Evolutionary conservation across 1,140 invertebrate species (phyloP).

Genomic region (Kradibia gibbosae): DNA sequence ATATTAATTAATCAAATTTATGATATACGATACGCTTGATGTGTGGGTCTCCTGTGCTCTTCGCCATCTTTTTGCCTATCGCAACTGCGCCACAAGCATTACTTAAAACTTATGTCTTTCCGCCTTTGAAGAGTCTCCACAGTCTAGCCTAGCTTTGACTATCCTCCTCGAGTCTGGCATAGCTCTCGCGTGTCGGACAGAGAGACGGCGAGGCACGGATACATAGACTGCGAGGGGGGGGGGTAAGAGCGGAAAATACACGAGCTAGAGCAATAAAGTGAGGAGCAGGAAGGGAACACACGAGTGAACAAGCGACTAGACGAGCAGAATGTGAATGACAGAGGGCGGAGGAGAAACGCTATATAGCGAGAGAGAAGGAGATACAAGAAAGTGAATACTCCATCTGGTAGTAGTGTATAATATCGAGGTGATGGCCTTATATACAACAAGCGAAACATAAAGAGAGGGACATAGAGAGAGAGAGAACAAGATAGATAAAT

Average conservation of each 20-base stretch:
- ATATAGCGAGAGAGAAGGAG: constrained; percentile 35
- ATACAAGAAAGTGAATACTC: constrained; percentile 52
- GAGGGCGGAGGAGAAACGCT: constrained; percentile 16
- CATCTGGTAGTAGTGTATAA: constrained; percentile 61
- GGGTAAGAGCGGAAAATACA: no score
- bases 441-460: constrained; percentile 15
- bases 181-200: not conserved
- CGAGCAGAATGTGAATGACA: constrained; percentile 37
- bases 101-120: not conserved
- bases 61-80: not conserved
- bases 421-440: constrained; percentile 50
- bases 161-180: not conserved
- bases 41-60: not conserved
- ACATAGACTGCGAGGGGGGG: not conserved
- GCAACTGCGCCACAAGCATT: not conserved
- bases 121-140: not conserved
- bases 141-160: constrained; percentile 28
- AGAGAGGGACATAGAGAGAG: constrained; percentile 33
- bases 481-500: constrained; percentile 27
- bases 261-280: constrained; percentile 17
- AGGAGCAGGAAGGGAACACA: constrained; percentile 35
- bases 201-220: not conserved
- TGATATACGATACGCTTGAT: no score
- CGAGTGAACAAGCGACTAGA: constrained; percentile 38
- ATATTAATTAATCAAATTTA: not conserved